phyloP scores from a whole-genome alignment of 2,888 invertebrate genomes.

The Matsumyia berberina region DNA sequence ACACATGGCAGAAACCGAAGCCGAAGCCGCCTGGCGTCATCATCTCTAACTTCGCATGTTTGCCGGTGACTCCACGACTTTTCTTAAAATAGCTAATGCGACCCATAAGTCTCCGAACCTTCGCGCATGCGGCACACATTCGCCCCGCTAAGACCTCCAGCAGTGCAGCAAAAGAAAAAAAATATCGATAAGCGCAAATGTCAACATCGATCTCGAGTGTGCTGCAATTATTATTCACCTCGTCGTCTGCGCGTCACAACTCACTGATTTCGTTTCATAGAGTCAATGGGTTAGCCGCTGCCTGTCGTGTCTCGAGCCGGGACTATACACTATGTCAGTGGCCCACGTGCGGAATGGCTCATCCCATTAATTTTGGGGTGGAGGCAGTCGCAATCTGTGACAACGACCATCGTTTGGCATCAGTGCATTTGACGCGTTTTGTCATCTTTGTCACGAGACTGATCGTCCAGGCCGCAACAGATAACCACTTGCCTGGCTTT shows the following conservation, averaged over 20 bases:
- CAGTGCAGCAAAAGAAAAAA: conserved; percentile 31
- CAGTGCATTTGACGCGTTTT: conserved; percentile 29
- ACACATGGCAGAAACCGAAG: not conserved
- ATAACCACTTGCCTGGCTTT: conserved; percentile 19
- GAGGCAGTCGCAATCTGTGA: conserved; percentile 16
- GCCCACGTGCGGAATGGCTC: conserved; percentile 50
- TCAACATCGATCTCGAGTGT: conserved; percentile 69
- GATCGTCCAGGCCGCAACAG: conserved; percentile 17
- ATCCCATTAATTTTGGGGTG: conserved; percentile 57
- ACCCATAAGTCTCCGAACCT: conserved; percentile 65
- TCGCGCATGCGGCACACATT: conserved; percentile 43
- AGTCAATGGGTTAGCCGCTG: conserved; percentile 21
- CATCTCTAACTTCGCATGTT: conserved; percentile 16
- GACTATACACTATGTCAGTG: conserved; percentile 7
- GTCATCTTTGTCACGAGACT: conserved; percentile 50
- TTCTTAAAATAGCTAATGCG: conserved; percentile 55
- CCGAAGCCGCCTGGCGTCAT: conserved; percentile 10
- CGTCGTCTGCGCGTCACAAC: conserved; percentile 64
- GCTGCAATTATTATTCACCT: conserved; percentile 73
- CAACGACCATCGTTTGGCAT: conserved; percentile 29
- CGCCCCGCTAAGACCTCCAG: conserved; percentile 58
- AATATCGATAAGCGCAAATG: conserved; percentile 49
- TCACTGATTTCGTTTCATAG: conserved; percentile 58
- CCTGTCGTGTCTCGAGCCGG: conserved; percentile 25
- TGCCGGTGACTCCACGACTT: conserved; percentile 7